Evolutionary conservation across 2,113 vertebrate species (phyloP).

Genomic region (Piliocolobus tephrosceles): DNA sequence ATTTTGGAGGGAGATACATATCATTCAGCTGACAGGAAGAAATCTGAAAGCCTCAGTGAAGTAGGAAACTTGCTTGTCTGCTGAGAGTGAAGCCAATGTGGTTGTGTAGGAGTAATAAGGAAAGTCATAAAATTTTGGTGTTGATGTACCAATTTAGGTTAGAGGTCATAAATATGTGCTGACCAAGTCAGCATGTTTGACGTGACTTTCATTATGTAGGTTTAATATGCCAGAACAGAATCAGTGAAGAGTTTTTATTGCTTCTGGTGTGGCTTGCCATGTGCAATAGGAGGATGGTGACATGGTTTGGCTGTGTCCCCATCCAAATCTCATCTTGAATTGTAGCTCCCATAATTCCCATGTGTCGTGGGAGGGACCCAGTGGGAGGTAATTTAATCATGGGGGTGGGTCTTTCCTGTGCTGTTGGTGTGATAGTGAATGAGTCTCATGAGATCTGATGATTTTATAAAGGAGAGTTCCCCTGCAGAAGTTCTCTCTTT

Average conservation of each 20-base stretch:
- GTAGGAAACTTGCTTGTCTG: neutral
- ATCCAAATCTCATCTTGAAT: too few relatives aligned
- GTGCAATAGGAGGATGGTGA: too few relatives aligned
- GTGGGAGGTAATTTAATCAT: too few relatives aligned
- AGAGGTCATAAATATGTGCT: neutral
- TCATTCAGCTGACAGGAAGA: neutral
- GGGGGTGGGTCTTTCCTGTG: too few relatives aligned
- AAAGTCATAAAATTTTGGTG: neutral
- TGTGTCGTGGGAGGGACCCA: too few relatives aligned
- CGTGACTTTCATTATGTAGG: neutral
- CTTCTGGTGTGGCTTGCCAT: neutral
- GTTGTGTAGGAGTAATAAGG: neutral
- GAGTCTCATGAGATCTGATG: too few relatives aligned
- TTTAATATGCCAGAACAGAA: neutral
- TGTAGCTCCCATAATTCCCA: too few relatives aligned
- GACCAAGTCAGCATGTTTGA: neutral
- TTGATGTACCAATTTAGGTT: neutral
- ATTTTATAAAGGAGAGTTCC: too few relatives aligned
- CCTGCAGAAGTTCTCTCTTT: too few relatives aligned
- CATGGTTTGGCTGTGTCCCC: too few relatives aligned
- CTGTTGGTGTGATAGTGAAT: too few relatives aligned
- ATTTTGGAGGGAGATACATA: neutral
- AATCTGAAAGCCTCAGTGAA: neutral
- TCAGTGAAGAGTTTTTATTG: neutral
- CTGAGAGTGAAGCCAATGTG: neutral